A percentile compares a stretch with the other conserved stretches of the same genome.
Evolutionary conservation across 2,888 invertebrate species (phyloP).

Genomic region (Xestia ashworthii): DNA sequence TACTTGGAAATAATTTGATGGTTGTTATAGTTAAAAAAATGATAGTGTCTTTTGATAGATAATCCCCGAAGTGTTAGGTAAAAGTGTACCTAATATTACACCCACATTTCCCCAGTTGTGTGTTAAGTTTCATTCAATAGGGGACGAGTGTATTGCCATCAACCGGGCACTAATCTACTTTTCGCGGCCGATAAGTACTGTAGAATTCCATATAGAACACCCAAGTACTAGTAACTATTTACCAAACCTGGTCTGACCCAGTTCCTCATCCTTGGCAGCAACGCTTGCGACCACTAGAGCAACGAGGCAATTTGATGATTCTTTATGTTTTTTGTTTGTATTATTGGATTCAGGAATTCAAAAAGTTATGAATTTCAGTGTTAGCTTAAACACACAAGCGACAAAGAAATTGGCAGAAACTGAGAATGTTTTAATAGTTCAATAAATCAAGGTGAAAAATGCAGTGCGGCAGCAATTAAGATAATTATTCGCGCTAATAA

Average conservation of each 20-base stretch:
- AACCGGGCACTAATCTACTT: not conserved
- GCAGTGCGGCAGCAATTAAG: conserved; percentile 43
- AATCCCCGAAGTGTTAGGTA: not conserved
- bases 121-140: not conserved
- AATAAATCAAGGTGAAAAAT: conserved; percentile 55
- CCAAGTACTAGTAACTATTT: not conserved
- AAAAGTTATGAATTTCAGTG: not conserved
- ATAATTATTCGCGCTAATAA: conserved; percentile 54
- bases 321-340: no score
- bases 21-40: not conserved
- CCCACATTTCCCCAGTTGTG: not conserved
- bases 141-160: not conserved
- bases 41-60: not conserved
- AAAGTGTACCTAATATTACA: not conserved
- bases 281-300: not conserved
- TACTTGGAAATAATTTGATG: not conserved
- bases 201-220: not conserved
- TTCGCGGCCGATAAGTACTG: not conserved
- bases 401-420: conserved; percentile 14
- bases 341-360: not conserved
- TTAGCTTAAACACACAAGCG: not conserved
- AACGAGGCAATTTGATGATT: not conserved
- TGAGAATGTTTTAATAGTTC: conserved; percentile 20
- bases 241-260: not conserved
- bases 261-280: not conserved